Conservation (phyloP, 2,888 invertebrate genomes). For the Yponomeuta plumbellus region DNA sequence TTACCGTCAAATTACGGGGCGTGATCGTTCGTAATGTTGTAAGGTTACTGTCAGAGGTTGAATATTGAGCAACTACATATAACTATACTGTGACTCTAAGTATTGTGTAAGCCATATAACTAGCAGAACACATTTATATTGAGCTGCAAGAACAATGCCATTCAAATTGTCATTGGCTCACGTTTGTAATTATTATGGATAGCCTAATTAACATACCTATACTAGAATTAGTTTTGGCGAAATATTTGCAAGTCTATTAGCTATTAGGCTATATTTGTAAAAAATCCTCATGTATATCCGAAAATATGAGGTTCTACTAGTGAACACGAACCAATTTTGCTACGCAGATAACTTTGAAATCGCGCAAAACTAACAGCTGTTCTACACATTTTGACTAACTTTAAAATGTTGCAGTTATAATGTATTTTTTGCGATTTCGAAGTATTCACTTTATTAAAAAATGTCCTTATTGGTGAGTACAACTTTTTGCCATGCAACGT, state of each 20-base stretch:
- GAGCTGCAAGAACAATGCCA: not conserved
- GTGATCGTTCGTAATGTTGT: constrained; percentile 5
- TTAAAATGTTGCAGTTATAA: too few relatives aligned
- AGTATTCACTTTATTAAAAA: too few relatives aligned
- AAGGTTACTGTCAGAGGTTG: constrained; percentile 6
- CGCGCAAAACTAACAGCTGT: too few relatives aligned
- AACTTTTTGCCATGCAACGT: too few relatives aligned
- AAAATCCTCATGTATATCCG: too few relatives aligned
- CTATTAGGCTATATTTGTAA: too few relatives aligned
- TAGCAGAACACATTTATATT: not conserved
- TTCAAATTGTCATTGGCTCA: not conserved
- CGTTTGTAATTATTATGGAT: not conserved
- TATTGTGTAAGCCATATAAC: not conserved
- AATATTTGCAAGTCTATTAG: not conserved
- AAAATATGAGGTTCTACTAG: too few relatives aligned
- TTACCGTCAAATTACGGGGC: constrained; percentile 1
- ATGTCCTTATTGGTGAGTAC: too few relatives aligned
- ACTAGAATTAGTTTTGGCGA: not conserved
- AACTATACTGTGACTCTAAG: not conserved
- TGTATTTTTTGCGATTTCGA: too few relatives aligned
- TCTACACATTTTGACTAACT: too few relatives aligned
- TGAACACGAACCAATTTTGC: too few relatives aligned
- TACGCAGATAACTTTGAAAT: too few relatives aligned
- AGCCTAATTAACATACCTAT: not conserved
- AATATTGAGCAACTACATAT: constrained; percentile 37